Conservation (phyloP, 2,797 vertebrate genomes). For the Hydrophis major region DNA sequence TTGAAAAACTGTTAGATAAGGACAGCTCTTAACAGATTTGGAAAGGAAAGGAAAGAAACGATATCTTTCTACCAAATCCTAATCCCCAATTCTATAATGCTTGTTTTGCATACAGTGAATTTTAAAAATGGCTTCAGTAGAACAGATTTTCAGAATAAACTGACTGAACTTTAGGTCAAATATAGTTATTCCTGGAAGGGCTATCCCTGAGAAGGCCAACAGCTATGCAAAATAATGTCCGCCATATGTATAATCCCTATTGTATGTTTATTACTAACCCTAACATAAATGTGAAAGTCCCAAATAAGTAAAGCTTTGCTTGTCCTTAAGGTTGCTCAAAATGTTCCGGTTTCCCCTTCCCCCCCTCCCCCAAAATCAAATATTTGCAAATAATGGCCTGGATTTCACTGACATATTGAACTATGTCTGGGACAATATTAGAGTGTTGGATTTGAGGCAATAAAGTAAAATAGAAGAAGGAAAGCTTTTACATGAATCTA, state of each 20-base stretch:
- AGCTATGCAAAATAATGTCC: constrained; percentile 9
- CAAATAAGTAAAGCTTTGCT: neutral
- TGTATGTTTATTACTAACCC: neutral
- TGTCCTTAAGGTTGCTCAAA: neutral
- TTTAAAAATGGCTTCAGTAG: neutral
- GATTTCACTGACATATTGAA: neutral
- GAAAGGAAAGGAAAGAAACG: neutral
- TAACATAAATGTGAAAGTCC: neutral
- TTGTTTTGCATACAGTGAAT: neutral
- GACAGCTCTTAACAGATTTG: no score
- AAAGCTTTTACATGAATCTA: neutral
- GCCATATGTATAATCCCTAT: neutral
- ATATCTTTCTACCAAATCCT: neutral
- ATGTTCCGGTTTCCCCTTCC: neutral
- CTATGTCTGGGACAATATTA: neutral
- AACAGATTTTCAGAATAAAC: neutral
- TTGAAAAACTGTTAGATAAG: neutral
- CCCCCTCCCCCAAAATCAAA: neutral
- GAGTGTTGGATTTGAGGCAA: neutral
- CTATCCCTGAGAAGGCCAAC: neutral
- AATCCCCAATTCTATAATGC: neutral
- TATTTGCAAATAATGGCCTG: neutral
- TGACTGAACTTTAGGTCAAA: neutral
- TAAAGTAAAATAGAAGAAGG: neutral
- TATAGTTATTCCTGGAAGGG: neutral